Base-by-base conservation (phyloP, 2,888 invertebrate species). In the Melinopterus prodromus region DNA sequence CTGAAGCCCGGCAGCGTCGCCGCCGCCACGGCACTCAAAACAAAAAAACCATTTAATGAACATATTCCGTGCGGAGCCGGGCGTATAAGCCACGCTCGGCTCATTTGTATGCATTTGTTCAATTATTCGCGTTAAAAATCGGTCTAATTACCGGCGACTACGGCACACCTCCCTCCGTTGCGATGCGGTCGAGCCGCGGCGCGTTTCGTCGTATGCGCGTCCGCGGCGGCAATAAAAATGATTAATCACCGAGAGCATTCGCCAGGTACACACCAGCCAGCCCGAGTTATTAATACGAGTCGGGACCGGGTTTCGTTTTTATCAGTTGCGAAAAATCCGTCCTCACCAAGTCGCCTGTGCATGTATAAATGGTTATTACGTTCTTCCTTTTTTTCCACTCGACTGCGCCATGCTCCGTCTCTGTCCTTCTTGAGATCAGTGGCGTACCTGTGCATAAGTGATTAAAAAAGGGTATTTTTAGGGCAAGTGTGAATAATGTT, bases 31-130 rank as follows among this genome's bases (percentile, higher is more conserved):
- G 9, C 5, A 7, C 53, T 53, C 53, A 7, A 53, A 53, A 53
- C 53, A 53, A 53, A 53, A n/a, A 53, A 53, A 53, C 53, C 53
- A 53, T 53, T 53, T 53, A 53, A 53, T 53, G 53, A 53, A 53
- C 53, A 53, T 53, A 53, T 53, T 53, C 53, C 53, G 53, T 53
- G 53, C 53, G 53, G 53, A 9, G 38, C 12, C 7, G 1, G 12
- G 53, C 53, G 53, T 53, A 53, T 53, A 53, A 53, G 53, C 53
- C 53, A 53, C 53, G 53, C 53, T 53, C 53, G 53, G 53, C 53
- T 53, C 53, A 53, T 53, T 53, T 53, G 53, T 53, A 53, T 53
- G 53, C 53, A 53, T 53, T 53, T 53, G 53, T 53, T 53, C 53
- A 53, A 53, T 53, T 53, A 53, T 53, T 53, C 53, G 53, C 53